Evolutionary conservation across 2,113 vertebrate genomes (phyloP).

Genomic region (Tor tambroides): DNA sequence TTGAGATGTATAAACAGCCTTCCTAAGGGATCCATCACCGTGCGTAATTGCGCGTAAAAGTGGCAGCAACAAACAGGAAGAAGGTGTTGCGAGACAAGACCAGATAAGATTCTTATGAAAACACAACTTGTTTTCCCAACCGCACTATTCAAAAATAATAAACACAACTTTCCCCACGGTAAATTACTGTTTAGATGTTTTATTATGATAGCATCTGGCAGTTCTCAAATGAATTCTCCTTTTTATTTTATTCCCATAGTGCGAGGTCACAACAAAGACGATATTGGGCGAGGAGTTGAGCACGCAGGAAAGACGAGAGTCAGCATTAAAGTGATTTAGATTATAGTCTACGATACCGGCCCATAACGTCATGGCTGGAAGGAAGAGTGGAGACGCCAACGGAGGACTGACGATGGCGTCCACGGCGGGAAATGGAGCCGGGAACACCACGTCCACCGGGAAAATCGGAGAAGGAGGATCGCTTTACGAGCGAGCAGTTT

Average conservation of each 20-base stretch:
- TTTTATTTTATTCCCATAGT: conserved; percentile 61
- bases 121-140: background rate
- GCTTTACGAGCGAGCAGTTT: conserved; percentile 98
- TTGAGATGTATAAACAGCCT: background rate
- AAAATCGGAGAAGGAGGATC: conserved; percentile 94
- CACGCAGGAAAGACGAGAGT: conserved; percentile 91
- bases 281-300: too few relatives aligned
- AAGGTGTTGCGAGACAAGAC: background rate
- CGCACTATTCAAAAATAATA: background rate
- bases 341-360: conserved; percentile 93
- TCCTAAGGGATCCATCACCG: background rate
- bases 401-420: conserved; percentile 76
- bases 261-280: conserved; percentile 83
- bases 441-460: conserved; percentile 78
- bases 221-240: background rate
- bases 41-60: conserved; percentile 46
- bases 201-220: background rate
- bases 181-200: too few relatives aligned
- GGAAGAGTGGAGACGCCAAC: conserved; percentile 76
- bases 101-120: background rate
- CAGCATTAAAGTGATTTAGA: conserved; percentile 95
- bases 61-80: background rate
- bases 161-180: background rate
- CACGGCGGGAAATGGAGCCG: conserved; percentile 71
- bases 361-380: conserved; percentile 81